Evolutionary conservation across 2,888 invertebrate species (phyloP), one percentile per base, ranked within the genome.

Genomic region (Eupeodes luniger): DNA sequence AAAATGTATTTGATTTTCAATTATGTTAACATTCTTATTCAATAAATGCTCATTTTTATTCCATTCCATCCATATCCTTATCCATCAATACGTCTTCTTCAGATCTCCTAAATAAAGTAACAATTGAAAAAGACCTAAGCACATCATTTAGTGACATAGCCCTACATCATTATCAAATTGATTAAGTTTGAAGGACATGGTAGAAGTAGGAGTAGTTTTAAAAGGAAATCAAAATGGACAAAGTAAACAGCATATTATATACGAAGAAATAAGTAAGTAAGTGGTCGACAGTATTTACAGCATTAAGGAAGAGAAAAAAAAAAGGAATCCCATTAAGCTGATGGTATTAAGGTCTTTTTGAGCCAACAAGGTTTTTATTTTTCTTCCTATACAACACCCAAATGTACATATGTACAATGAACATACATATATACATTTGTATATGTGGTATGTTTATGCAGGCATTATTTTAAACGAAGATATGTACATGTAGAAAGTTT

Each of bases 81-180:
- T 27, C 27, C 27, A 57, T 2, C 9, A 53, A 16, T 16, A 53
- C 27, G 27, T 27, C 27, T 27, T 27, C 27, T 27, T 53, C 6
- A 16, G 10, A 16, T 57, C 4, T 57, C 6, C 6, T 4, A 27
- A 34, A 27, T 5, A 10, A 12, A 5, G 11, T 57, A 12, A 2
- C 57, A 57, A 57, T 57, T 34, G 12, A 14, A 57, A 47, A 11
- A 34, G 27, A 14, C 27, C 57, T 57, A 34, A 34, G 27, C 27
- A 27, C 27, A 27, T 40, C 40, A 40, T 40, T 40, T 40, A 40
- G 40, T 40, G 40, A 27, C 34, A 57, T 34, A 57, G 57, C 14
- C 57, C 57, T 57, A 14, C 57, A 57, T 57, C 12, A 57, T 57
- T 34, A 57, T 57, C 57, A 34, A 27, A 57, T 57, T 57, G 57